Base-by-base conservation (phyloP, 2,113 vertebrate species). In the Apistogramma diplotaenia region DNA sequence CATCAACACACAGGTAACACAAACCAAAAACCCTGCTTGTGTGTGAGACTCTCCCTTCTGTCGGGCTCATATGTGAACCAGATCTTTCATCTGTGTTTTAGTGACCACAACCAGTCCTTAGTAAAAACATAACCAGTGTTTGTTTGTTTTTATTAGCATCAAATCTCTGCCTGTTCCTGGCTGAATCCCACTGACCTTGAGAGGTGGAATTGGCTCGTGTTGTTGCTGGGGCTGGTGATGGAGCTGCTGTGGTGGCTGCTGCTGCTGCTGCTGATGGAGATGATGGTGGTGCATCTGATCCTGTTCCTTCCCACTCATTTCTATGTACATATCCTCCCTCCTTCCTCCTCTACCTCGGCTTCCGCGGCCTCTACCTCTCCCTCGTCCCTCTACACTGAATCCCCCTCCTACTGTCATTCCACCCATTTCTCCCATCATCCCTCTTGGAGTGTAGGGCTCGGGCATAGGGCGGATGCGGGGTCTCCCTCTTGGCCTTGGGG, bases 401-500 rank as follows among this genome's bases (percentile, higher is more conserved):
- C 96, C 89, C 15, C 19, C 88, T 55, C 90, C 92, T 4, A 83
- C 79, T 6, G 87, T 67, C 35, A 93, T 85, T 70, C 90, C 81
- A 58, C 93, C 92, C 90, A 94, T 83, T 51, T 96, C 95, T 60
- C 94, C 85, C 93, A 95, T 75, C 94, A 93, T 93, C 62, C 93
- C 83, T 81, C 95, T 53, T 29, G 96, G 93, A 19, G 93, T 94
- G 76, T 94, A 95, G 0, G 97, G 95, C 12, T 96, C 96, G 1
- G 96, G 96, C 91, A 98, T 91, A 0, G 97, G 97, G 12, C 97
- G 96, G 76, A 98, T 99, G 4, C 97, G 93, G 1, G 97, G 97
- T 10, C 97, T 89, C 0, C 97, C 97, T 11, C 97, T 91, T 0
- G 97, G 97, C 5, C 97, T 86, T 0, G 97, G 97, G 0, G 97